Base-by-base conservation (phyloP, 2,113 vertebrate genomes). In the Hiodon alosoides region DNA sequence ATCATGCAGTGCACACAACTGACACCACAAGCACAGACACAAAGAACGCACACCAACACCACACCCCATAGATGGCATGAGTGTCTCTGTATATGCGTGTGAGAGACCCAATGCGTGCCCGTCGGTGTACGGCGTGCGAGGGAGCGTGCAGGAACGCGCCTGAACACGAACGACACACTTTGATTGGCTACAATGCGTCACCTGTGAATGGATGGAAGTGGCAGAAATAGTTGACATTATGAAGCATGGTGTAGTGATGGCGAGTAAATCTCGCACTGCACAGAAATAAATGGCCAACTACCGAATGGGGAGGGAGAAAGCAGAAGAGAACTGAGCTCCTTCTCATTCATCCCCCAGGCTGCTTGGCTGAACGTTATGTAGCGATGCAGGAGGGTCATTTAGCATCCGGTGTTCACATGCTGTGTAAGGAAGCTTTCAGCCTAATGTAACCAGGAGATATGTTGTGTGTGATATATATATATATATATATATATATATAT, bases 171-270 rank as follows among this genome's bases (percentile, higher is more conserved):
- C 31, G 31, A 31, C 78, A 77, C 61, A 70, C 52, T 58, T 73
- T 71, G 53, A 51, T 17, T 71, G 78, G 72, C 60, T 59, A 66
- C 70, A 60, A 85, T 85, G 76, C 79, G 82, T 83, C 83, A 83
- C 55, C 64, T 65, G 53, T 62, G 76, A 80, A 82, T 72, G 75
- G 78, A 83, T 83, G 55, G 72, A 78, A 75, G 70, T 80, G 81
- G 76, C 81, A 83, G 77, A 80, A 79, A 83, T 74, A 66, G 76
- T 72, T 82, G 83, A 82, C 82, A 85, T 83, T 80, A 82, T 83
- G 81, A 82, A 79, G 83, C 72, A 81, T 79, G 55, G 71, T 67
- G 16, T 72, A 74, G 80, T 79, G 11, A 65, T 76, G 79, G 82
- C 69, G 17, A 81, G 76, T 81, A 81, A 83, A 81, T 85, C 83